Conservation (phyloP, 2,113 vertebrate genomes). For the Thamnophis sirtalis region DNA sequence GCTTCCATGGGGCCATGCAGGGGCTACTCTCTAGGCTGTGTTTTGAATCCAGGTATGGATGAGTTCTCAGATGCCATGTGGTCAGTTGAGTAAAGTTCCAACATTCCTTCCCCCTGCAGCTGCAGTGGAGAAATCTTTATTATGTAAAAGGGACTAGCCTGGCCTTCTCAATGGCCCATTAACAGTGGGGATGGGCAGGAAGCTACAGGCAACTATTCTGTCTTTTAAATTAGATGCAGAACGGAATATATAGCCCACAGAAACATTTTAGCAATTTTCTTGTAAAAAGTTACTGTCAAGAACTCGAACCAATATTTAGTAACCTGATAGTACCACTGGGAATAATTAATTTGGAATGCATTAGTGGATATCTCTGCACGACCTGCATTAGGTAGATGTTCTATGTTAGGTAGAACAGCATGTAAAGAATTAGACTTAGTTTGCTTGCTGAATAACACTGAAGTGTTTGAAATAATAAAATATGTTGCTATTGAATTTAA, state of each 20-base stretch:
- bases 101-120: no score
- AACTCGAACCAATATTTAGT: neutral
- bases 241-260: neutral
- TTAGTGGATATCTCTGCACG: neutral
- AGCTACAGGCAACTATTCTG: no score
- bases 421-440: neutral
- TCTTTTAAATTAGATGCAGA: neutral
- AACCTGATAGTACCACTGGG: neutral
- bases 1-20: no score
- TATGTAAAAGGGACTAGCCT: no score
- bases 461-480: neutral
- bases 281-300: neutral
- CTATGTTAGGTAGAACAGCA: neutral
- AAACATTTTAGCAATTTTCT: neutral
- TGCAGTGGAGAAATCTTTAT: no score
- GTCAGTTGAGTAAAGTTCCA: no score
- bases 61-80: no score
- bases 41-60: no score
- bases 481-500: neutral
- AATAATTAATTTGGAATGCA: neutral
- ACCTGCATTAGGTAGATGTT: neutral
- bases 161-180: no score
- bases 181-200: no score
- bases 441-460: neutral
- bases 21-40: no score